phyloP scores from a whole-genome alignment of 2,797 vertebrate species.

The Columba guinea region DNA sequence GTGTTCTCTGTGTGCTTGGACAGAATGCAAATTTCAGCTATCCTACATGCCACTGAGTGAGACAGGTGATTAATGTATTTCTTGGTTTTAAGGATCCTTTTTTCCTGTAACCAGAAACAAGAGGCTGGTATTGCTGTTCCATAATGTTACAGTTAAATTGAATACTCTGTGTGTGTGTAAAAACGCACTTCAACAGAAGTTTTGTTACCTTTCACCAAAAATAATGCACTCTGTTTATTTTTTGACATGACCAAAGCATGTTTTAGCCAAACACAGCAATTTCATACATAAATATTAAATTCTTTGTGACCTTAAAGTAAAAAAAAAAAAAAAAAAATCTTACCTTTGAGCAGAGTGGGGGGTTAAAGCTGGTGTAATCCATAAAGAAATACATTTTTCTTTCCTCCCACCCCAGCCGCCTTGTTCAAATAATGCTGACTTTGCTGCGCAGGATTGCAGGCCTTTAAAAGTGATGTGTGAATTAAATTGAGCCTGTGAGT shows the following conservation, averaged over 20 bases:
- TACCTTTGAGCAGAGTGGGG: accelerated
- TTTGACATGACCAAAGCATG: not conserved
- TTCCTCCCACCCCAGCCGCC: not conserved
- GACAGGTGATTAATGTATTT: not conserved
- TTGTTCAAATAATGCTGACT: not conserved
- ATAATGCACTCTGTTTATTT: not conserved
- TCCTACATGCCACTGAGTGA: accelerated
- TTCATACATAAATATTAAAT: not conserved
- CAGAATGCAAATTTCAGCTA: not conserved
- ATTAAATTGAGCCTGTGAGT: not conserved
- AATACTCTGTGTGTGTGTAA: not conserved
- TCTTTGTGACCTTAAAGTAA: not conserved
- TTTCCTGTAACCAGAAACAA: not conserved
- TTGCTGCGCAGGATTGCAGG: not conserved
- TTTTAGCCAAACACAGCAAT: not conserved
- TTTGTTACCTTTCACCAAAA: not conserved
- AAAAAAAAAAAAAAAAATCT: not conserved
- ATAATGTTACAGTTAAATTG: not conserved
- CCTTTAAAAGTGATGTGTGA: not conserved
- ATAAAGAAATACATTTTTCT: not conserved
- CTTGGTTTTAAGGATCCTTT: not conserved
- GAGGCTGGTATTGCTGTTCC: not conserved
- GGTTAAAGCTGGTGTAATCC: not conserved
- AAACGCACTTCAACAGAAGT: not conserved
- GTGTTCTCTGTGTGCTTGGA: not conserved